These are phyloP conservation scores for Synanthedon andrenaeformis DNA, from an alignment of 2,888 invertebrate species.

Conservation along the genomic window DNA sequence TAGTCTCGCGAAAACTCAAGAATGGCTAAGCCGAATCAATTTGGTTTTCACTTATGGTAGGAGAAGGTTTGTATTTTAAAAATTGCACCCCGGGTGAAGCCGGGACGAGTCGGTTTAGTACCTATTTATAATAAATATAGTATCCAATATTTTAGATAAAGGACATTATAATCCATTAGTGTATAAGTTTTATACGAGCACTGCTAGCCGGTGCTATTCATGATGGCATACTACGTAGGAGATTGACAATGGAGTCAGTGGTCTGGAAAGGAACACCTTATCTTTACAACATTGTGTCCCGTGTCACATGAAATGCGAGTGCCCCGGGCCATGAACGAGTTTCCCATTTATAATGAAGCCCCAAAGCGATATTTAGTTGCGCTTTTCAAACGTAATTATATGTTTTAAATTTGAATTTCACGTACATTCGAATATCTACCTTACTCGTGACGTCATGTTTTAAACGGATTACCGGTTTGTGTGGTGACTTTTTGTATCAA, in stretches of 20 bases:
- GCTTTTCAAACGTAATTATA: conserved; percentile 11
- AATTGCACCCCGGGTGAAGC: no score
- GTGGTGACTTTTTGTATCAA: no score
- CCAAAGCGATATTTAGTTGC: conserved; percentile 22
- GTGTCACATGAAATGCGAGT: conserved; percentile 58
- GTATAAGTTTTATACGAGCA: neutral
- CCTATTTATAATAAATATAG: no score
- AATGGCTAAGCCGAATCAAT: no score
- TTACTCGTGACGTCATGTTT: no score
- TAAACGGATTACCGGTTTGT: no score
- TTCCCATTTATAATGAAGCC: conserved; percentile 57
- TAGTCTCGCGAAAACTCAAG: no score
- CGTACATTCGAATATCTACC: neutral
- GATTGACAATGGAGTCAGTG: conserved; percentile 63
- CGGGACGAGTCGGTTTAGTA: no score
- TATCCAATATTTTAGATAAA: no score
- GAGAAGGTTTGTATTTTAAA: no score
- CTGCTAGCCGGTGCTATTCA: conserved; percentile 32
- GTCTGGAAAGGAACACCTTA: conserved; percentile 62
- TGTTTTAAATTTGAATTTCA: neutral
- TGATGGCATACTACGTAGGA: conserved; percentile 50
- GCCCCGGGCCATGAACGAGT: conserved; percentile 48
- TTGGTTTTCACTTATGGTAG: no score
- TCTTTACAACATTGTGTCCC: conserved; percentile 64
- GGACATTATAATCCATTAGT: neutral